Conservation (phyloP, 2,113 vertebrate species). For the Corvus hawaiiensis region DNA sequence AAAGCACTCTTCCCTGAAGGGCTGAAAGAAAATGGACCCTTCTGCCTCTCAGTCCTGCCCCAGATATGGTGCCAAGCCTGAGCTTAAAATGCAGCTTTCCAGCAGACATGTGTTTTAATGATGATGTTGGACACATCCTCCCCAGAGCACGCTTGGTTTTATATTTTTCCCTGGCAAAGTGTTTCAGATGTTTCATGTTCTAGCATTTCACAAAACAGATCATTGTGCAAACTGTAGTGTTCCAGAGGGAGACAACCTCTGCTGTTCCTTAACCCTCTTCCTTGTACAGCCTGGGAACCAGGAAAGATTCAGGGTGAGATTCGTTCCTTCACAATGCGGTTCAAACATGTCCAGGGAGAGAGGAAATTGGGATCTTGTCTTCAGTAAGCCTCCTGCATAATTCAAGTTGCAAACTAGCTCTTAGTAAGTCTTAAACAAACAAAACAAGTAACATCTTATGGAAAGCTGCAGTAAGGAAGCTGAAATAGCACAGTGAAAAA, state of each 20-base stretch:
- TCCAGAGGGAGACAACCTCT: background rate
- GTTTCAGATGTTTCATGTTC: background rate
- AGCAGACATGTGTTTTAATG: accelerated
- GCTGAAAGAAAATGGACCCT: background rate
- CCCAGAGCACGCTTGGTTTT: background rate
- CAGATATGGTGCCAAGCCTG: background rate
- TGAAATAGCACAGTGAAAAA: background rate
- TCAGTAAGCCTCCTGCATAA: background rate
- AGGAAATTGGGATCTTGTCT: background rate
- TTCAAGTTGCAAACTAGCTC: background rate
- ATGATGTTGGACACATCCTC: background rate
- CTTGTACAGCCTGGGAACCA: background rate
- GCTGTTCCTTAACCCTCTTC: background rate
- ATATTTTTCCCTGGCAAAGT: background rate
- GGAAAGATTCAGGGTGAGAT: background rate
- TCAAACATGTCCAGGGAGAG: background rate
- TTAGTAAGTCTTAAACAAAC: background rate
- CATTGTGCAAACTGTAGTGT: background rate
- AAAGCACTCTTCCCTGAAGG: background rate
- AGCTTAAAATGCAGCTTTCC: background rate
- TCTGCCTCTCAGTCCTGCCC: background rate
- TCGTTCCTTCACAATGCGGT: background rate
- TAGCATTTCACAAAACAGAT: background rate
- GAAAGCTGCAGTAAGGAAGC: background rate
- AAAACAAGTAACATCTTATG: background rate